Conservation (phyloP, 2,113 vertebrate genomes). For the Collichthys lucidus region DNA sequence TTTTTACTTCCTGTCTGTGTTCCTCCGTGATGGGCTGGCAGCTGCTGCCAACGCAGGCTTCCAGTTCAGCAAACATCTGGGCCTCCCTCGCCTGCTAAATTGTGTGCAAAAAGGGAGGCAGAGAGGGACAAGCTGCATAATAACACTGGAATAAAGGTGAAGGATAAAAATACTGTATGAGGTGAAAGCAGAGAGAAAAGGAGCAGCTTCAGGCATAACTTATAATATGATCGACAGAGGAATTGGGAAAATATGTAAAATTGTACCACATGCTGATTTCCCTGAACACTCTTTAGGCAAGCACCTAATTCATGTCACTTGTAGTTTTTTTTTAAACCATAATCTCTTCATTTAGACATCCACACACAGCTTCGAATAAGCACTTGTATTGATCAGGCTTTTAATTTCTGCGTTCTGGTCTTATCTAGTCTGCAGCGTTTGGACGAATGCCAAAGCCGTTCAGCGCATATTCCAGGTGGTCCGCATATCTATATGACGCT, state of each 20-base stretch:
- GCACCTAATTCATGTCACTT: background rate
- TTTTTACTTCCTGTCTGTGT: conserved; percentile 55
- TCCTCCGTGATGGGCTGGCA: conserved; percentile 61
- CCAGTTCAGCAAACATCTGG: conserved; percentile 83
- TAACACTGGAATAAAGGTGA: conserved; percentile 48
- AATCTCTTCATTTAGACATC: conserved; percentile 18
- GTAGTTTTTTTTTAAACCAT: background rate
- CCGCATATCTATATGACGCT: conserved; percentile 56
- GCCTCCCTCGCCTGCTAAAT: conserved; percentile 48
- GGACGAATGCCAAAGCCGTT: conserved; percentile 23
- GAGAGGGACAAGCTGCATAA: conserved; percentile 40
- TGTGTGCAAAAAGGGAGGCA: conserved; percentile 33
- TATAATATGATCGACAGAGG: background rate
- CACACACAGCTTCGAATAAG: conserved; percentile 7
- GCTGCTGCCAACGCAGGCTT: conserved; percentile 68
- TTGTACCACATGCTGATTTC: conserved; percentile 11
- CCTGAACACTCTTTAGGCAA: background rate
- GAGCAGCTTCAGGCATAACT: background rate
- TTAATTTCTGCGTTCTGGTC: conserved; percentile 10
- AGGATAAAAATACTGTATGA: conserved; percentile 21
- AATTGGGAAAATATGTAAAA: conserved; percentile 19
- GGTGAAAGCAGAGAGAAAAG: conserved; percentile 22
- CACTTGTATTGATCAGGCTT: conserved; percentile 34
- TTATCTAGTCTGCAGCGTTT: conserved; percentile 34
- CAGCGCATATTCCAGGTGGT: conserved; percentile 50